These are phyloP conservation scores for Salvator merianae DNA, from an alignment of 2,113 vertebrate genomes.

Conservation along the genomic window DNA sequence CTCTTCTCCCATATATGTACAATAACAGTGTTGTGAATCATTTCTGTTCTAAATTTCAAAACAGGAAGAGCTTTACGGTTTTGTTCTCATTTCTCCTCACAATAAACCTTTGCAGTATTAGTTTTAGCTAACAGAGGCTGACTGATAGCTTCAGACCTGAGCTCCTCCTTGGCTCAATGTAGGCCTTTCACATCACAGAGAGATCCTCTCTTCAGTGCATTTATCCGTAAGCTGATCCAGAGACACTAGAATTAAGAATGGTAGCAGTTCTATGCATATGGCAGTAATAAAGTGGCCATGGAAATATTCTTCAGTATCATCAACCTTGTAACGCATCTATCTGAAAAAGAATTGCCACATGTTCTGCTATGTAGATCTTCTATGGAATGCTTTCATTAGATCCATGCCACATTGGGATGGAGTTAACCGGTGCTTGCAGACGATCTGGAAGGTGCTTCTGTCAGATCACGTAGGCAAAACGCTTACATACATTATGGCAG, in stretches of 20 bases:
- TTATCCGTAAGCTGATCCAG: not conserved
- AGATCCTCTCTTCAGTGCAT: not conserved
- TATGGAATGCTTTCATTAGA: not conserved
- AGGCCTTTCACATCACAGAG: no score
- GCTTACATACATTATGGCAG: no score
- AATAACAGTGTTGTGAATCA: slow-evolving; percentile 7
- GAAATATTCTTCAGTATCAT: not conserved
- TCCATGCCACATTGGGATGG: not conserved
- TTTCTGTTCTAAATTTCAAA: not conserved
- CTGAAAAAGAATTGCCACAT: not conserved
- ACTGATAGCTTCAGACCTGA: no score
- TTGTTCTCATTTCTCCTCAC: not conserved
- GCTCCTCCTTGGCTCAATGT: no score
- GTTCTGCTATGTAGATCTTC: not conserved
- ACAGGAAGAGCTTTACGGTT: not conserved
- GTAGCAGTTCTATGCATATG: not conserved
- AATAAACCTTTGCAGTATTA: not conserved
- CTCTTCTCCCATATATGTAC: not conserved
- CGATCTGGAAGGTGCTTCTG: no score
- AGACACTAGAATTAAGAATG: not conserved
- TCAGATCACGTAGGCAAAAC: no score
- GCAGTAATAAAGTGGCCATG: not conserved
- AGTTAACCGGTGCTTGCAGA: no score
- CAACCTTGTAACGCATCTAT: not conserved
- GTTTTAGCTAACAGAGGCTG: not conserved